These are phyloP conservation scores for Tauraco hartlaubi DNA, from an alignment of 2,797 vertebrate species.

Conservation along the genomic window DNA sequence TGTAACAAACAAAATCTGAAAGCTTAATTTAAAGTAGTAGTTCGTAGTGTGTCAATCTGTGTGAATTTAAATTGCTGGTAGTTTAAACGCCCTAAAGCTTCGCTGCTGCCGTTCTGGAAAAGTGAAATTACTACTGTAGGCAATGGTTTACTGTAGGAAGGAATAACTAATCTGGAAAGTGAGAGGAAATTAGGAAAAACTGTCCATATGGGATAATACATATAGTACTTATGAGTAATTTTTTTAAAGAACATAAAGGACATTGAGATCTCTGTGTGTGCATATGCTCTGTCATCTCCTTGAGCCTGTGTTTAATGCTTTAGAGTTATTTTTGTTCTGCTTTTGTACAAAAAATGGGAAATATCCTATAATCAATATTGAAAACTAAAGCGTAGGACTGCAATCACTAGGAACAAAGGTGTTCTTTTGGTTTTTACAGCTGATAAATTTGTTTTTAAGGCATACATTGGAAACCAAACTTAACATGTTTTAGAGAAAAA, in stretches of 20 bases:
- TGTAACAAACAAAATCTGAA: not conserved
- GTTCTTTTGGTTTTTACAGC: constrained; percentile 77
- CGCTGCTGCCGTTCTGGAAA: not conserved
- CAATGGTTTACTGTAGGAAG: not conserved
- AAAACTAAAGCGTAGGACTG: constrained; percentile 59
- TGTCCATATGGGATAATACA: not conserved
- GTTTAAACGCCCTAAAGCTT: not conserved
- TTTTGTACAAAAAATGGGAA: constrained; percentile 36
- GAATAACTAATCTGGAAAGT: not conserved
- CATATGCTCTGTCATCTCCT: not conserved
- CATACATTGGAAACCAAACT: constrained; percentile 66
- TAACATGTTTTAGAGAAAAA: constrained; percentile 42
- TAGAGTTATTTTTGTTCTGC: constrained; percentile 54
- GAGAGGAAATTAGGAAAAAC: not conserved
- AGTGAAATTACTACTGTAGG: not conserved
- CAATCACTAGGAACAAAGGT: constrained; percentile 77
- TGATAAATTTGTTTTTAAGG: constrained; percentile 77
- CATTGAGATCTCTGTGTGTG: not conserved
- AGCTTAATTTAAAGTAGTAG: not conserved
- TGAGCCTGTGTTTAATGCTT: not conserved
- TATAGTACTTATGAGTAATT: not conserved
- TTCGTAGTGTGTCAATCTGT: not conserved
- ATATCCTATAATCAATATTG: constrained; percentile 58
- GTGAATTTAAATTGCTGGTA: not conserved
- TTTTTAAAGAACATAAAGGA: not conserved